Base-by-base conservation (phyloP, 1,140 invertebrate genomes). In the Macrotrachela quadricornifera region DNA sequence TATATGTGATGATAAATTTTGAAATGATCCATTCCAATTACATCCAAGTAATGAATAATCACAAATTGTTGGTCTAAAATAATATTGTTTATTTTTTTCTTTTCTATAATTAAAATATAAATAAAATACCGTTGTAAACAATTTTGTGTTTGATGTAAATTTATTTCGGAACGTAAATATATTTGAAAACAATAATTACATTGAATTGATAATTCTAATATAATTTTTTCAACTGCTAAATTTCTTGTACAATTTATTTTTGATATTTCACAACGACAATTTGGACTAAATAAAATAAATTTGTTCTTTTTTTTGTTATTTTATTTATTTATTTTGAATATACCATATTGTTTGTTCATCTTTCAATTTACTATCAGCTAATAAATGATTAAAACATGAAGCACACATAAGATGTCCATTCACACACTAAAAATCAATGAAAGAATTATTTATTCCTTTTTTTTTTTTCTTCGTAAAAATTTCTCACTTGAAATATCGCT, bases 321-420 rank as follows among this genome's bases (percentile, higher is more conserved):
- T n/a, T n/a, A 30, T 30, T 30, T 30, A 30, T 30, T 4, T 30
- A 30, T 30, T 4, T 30, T 8, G 21, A 30, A 2, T n/a, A 4
- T 30, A 30, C 21, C 21, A 92, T 39, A 85, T 88, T 50, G 85
- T 81, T 57, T 81, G 78, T 70, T 91, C 86, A 71, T 91, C 85
- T 55, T 86, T 79, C 45, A 94, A 76, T 58, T 85, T 78, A 59
- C 84, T 83, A 74, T 92, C 87, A 58, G 87, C 87, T 66, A 92
- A 75, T 57, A 92, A 76, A 73, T 92, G 87, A 63, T 84, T 85
- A 74, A 91, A 91, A 73, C 87, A 94, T 59, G 83, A 83, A 59
- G 85, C 85, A 73, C 87, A 94, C 85, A 92, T 91, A 68, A 94
- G 75, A 74, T 94, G 87, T 59, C 87, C 87, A 78, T 91, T 92